phyloP scores from a whole-genome alignment of 2,113 vertebrate genomes.

The Jacana jacana region DNA sequence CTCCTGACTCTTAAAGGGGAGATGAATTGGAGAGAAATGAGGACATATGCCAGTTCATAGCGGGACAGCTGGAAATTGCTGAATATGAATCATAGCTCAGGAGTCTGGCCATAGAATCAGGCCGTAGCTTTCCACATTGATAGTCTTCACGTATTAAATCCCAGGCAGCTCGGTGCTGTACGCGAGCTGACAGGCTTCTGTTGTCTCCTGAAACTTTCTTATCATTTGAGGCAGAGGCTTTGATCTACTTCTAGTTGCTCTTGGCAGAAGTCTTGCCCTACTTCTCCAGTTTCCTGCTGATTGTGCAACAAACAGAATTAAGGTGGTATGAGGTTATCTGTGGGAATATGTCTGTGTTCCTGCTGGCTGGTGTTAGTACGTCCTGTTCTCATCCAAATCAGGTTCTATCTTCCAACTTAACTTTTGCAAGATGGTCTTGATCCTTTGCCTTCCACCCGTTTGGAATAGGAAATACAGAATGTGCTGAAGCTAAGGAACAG shows the following conservation, averaged over 20 bases:
- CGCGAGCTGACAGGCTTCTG: not conserved
- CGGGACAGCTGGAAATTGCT: constrained; percentile 24
- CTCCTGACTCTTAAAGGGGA: not conserved
- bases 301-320: constrained; percentile 15
- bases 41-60: not conserved
- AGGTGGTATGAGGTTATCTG: constrained; percentile 53
- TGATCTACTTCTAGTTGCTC: constrained; percentile 44
- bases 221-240: constrained; percentile 20
- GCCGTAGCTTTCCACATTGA: not conserved
- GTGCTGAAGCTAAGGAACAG: not conserved
- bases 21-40: not conserved
- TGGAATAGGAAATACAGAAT: not conserved
- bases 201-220: constrained; percentile 28
- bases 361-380: not conserved
- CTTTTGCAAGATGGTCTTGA: not conserved
- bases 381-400: not conserved
- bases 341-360: not conserved
- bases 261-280: constrained; percentile 48
- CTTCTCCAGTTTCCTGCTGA: constrained; percentile 45
- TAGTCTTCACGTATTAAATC: not conserved
- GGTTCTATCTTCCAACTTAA: not conserved
- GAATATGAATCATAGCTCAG: not conserved
- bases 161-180: not conserved
- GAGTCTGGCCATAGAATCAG: not conserved
- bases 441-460: not conserved